phyloP scores from a whole-genome alignment of 2,797 vertebrate genomes.

The Cyclopterus lumpus region DNA sequence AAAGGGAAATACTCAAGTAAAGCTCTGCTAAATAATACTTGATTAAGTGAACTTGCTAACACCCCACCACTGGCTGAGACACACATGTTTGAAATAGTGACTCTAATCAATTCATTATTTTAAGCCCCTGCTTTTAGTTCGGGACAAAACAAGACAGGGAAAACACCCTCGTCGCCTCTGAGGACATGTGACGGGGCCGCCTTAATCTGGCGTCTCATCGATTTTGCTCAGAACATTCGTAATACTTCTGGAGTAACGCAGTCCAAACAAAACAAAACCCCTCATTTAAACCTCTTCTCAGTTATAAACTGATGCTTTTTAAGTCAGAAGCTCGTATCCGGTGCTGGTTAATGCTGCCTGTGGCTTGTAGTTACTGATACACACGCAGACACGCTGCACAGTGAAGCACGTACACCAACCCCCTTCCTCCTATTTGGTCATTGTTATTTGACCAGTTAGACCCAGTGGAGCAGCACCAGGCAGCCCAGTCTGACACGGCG shows the following conservation, averaged over 20 bases:
- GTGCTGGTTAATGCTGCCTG: conserved; percentile 35
- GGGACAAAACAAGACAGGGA: neutral
- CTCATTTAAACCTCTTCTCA: neutral
- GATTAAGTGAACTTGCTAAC: too few relatives aligned
- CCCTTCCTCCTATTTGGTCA: neutral
- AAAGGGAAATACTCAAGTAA: neutral
- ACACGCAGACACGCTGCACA: neutral
- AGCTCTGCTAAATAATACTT: neutral
- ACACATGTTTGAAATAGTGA: neutral
- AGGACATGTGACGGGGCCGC: neutral
- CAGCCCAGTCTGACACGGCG: conserved; percentile 30
- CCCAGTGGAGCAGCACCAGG: conserved; percentile 9
- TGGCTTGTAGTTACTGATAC: neutral
- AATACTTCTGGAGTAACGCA: neutral
- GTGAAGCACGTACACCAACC: conserved; percentile 10
- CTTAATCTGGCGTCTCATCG: neutral
- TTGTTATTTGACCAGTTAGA: neutral
- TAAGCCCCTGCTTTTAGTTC: neutral
- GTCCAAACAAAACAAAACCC: neutral
- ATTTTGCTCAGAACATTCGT: neutral
- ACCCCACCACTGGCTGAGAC: neutral
- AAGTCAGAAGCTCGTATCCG: conserved; percentile 39
- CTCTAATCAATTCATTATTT: neutral
- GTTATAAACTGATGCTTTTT: conserved; percentile 1
- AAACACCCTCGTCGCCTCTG: neutral